Evolutionary conservation across 2,797 vertebrate species (phyloP).

Genomic region (Danio aesculapii): DNA sequence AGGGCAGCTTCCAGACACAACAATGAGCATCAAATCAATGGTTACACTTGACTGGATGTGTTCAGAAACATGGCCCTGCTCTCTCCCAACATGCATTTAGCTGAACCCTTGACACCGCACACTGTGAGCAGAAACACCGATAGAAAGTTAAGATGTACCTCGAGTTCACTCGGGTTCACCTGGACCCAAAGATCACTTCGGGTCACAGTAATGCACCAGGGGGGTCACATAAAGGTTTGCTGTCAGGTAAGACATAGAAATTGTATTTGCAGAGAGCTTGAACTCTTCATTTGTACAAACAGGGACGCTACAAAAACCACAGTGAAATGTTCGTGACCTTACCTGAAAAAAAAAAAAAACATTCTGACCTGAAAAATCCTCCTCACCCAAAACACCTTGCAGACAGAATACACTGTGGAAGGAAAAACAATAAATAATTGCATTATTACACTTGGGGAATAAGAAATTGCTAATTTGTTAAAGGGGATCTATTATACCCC

Average conservation of each 20-base stretch:
- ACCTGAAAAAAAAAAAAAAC: too few species aligned
- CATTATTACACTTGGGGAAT: not conserved
- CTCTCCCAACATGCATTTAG: conserved; percentile 39
- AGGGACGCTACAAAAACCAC: not conserved
- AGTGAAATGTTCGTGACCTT: conserved; percentile 2
- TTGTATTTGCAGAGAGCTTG: conserved; percentile 21
- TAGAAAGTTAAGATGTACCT: conserved; percentile 24
- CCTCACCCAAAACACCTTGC: not conserved
- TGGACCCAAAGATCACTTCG: conserved; percentile 35
- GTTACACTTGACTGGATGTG: conserved; percentile 41
- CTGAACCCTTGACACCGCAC: conserved; percentile 43
- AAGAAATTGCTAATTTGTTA: too few species aligned
- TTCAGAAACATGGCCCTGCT: conserved; percentile 48
- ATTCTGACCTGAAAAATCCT: too few species aligned
- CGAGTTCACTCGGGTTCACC: conserved; percentile 31
- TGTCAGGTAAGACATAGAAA: conserved; percentile 28
- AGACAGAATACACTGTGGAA: not conserved
- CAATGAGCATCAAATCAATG: conserved; percentile 54
- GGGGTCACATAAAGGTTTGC: conserved; percentile 22
- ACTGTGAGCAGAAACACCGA: conserved; percentile 18
- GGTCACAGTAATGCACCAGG: conserved; percentile 5
- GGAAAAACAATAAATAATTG: not conserved
- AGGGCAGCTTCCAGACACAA: conserved; percentile 47
- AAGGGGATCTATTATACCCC: too few species aligned
- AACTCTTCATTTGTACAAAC: conserved; percentile 46